Evolutionary conservation across 2,888 invertebrate genomes (phyloP), one percentile per base, ranked within the genome.

Genomic region (Tubulanus polymorphus): DNA sequence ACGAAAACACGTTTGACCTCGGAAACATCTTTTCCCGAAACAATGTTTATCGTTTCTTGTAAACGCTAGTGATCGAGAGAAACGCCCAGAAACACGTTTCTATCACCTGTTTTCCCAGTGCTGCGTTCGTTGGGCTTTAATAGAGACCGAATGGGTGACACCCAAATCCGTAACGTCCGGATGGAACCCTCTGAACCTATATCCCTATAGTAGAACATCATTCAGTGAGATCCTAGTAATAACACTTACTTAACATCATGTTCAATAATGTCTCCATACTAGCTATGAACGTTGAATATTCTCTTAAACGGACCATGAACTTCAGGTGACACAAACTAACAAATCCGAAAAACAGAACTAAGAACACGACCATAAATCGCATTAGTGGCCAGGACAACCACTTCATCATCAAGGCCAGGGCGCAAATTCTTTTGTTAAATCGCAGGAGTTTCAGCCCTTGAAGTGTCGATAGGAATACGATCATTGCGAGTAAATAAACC

Each of bases 381-480:
- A 70, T 63, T 52, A 78, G 64, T n/a, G 73, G 69, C 18, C 63
- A 57, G 15, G 67, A 61, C 32, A 73, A 71, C 26, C 61, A 63
- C 15, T 63, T 57, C 27, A 78, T 60, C 1, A 77, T 76, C 28
- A 64, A 62, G 2, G 71, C 69, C 53, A 78, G 64, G 52, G 75
- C n/a, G 18, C 53, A 48, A 50, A 62, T 59, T 27, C 52, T 45
- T 37, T 57, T 56, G 62, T 60, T 62, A 54, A 62, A 62, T 20
- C 57, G 55, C 28, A 62, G 57, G 12, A 62, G 69, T 55, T 74
- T 73, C 51, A 76, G 73, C 64, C 80, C 77, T 63, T 80, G 79
- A 51, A 80, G 60, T 15, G 76, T 74, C 18, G 74, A 72, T 32
- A 77, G 69, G 63, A 79, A 80, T 30, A 76, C 71, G 5, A 78